Percentiles rank a stretch among this genome's conserved stretches.
Conservation (phyloP, 2,797 vertebrate species). For the Myripristis murdjan region DNA sequence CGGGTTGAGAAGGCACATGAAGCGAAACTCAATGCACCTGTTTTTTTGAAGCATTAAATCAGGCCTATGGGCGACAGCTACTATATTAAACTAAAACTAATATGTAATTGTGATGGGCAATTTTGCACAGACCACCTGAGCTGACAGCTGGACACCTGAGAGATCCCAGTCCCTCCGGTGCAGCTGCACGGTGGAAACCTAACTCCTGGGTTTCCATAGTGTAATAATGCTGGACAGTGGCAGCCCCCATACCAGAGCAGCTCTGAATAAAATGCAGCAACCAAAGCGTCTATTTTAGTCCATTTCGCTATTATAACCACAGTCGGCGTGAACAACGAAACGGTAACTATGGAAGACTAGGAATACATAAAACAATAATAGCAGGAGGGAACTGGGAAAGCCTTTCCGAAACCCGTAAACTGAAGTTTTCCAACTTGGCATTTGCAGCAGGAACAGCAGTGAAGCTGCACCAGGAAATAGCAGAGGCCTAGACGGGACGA, state of each 20-base stretch:
- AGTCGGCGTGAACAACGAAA: not conserved
- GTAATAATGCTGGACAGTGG: no score
- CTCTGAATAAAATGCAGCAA: constrained; percentile 9
- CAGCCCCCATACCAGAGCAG: not conserved
- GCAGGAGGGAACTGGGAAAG: not conserved
- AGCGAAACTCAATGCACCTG: no score
- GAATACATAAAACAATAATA: no score
- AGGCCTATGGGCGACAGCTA: no score
- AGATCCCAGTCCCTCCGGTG: not conserved
- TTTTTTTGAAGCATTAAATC: no score
- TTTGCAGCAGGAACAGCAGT: constrained; percentile 65
- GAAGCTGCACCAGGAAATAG: constrained; percentile 79
- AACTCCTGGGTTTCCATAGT: not conserved
- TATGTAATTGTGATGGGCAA: no score
- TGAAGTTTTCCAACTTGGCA: constrained; percentile 75
- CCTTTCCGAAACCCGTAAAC: not conserved
- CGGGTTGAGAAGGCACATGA: no score
- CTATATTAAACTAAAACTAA: no score
- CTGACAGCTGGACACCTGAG: constrained; percentile 3
- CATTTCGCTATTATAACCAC: not conserved
- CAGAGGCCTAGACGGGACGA: constrained; percentile 63
- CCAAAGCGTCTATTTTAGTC: not conserved
- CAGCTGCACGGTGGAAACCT: not conserved
- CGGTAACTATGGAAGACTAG: rapidly evolving
- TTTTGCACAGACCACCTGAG: not conserved